Conservation (phyloP, 2,888 invertebrate genomes). For the Tethea ocularis region DNA sequence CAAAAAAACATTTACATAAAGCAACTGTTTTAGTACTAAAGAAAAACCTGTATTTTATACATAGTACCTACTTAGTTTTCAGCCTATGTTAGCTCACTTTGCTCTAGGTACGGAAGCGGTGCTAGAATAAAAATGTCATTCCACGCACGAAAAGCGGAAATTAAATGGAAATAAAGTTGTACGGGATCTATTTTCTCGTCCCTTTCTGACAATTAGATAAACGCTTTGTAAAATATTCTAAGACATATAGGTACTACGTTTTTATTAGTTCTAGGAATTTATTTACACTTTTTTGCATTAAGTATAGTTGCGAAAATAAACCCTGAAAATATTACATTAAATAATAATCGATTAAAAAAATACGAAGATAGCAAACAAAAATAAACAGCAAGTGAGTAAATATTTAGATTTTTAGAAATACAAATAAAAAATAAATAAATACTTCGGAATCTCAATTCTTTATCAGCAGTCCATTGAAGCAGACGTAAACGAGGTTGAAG, state of each 20-base stretch:
- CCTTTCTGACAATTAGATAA: not conserved
- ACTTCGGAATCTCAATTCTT: slow-evolving; percentile 7
- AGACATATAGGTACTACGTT: not conserved
- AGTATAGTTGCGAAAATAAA: too few species aligned
- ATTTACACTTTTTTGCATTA: not conserved
- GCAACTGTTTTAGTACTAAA: too few species aligned
- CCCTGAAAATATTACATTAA: not conserved
- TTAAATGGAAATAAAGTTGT: slow-evolving; percentile 5
- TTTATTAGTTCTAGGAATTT: not conserved
- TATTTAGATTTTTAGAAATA: too few species aligned
- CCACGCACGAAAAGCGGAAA: slow-evolving; percentile 9
- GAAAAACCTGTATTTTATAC: too few species aligned
- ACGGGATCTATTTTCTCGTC: not conserved
- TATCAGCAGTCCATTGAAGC: slow-evolving; percentile 32
- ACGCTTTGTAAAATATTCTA: not conserved
- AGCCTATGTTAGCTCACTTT: not conserved
- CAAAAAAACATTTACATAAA: too few species aligned
- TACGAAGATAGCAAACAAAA: not conserved
- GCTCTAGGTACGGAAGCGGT: slow-evolving; percentile 5
- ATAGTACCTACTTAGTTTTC: not conserved
- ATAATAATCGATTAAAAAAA: not conserved
- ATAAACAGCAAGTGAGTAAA: too few species aligned
- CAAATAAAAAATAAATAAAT: not conserved
- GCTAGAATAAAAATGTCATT: not conserved
- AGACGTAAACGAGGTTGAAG: slow-evolving; percentile 41